Evolutionary conservation across 2,797 vertebrate genomes (phyloP).

Genomic region (Sebastes oblongus): DNA sequence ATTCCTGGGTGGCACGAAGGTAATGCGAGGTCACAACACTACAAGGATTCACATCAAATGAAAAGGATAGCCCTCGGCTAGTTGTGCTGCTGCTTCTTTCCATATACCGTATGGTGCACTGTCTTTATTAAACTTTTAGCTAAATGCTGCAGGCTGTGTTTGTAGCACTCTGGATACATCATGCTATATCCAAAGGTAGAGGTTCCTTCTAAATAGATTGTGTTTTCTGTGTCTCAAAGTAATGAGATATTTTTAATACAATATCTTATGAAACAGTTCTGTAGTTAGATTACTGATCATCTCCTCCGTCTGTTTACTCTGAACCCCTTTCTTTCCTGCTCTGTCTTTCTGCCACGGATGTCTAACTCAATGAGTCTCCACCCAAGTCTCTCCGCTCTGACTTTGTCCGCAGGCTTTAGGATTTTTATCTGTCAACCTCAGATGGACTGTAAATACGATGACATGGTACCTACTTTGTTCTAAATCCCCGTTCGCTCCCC

Average conservation of each 20-base stretch:
- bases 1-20: not conserved
- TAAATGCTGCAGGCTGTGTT: constrained; percentile 31
- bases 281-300: not conserved
- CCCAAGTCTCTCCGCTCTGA: constrained; percentile 31
- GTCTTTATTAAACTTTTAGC: constrained; percentile 56
- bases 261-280: not conserved
- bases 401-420: constrained; percentile 37
- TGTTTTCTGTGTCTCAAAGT: constrained; percentile 14
- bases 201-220: not conserved
- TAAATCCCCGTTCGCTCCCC: constrained; percentile 32
- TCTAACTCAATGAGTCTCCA: constrained; percentile 28
- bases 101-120: constrained; percentile 7
- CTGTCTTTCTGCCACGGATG: not conserved
- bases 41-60: constrained; percentile 25
- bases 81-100: constrained; percentile 21
- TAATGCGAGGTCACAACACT: constrained; percentile 8
- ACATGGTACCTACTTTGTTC: constrained; percentile 56
- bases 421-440: constrained; percentile 40
- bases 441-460: constrained; percentile 56
- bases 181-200: not conserved
- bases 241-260: not conserved
- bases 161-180: constrained; percentile 27
- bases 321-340: not conserved
- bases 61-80: constrained; percentile 33
- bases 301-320: not conserved